A percentile compares a stretch with the other conserved stretches of the same genome.
phyloP scores from a whole-genome alignment of 2,113 vertebrate species.

The Lathamus discolor region DNA sequence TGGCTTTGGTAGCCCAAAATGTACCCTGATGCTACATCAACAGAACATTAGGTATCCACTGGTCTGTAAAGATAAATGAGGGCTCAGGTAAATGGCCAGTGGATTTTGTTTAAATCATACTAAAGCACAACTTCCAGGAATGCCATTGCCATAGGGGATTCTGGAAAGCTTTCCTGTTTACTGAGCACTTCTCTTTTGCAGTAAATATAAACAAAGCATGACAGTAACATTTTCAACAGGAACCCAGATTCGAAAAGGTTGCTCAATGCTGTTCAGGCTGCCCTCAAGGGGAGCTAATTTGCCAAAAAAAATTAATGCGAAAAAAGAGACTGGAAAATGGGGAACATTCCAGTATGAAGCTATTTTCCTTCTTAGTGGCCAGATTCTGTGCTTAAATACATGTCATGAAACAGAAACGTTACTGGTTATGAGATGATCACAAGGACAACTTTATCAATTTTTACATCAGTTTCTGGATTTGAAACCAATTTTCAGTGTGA shows the following conservation, averaged over 20 bases:
- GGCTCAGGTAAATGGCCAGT: not conserved
- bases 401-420: not conserved
- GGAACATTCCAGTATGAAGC: not conserved
- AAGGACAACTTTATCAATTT: not conserved
- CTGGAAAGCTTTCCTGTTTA: slow-evolving; percentile 14
- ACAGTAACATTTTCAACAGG: not conserved
- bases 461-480: not conserved
- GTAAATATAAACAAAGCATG: slow-evolving; percentile 16
- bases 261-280: not conserved
- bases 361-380: not conserved
- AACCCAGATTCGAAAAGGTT: not conserved
- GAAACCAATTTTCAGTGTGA: not conserved
- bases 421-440: not conserved
- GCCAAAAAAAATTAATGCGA: not conserved
- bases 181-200: not conserved
- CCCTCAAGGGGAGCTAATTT: not conserved
- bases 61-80: not conserved
- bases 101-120: not conserved
- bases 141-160: not conserved
- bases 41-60: not conserved
- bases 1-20: not conserved
- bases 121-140: not conserved
- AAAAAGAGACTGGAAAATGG: not conserved
- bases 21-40: not conserved
- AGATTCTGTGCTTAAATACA: not conserved